Evolutionary conservation across 2,888 invertebrate species (phyloP).

Genomic region (Noctuana brunneofusca): DNA sequence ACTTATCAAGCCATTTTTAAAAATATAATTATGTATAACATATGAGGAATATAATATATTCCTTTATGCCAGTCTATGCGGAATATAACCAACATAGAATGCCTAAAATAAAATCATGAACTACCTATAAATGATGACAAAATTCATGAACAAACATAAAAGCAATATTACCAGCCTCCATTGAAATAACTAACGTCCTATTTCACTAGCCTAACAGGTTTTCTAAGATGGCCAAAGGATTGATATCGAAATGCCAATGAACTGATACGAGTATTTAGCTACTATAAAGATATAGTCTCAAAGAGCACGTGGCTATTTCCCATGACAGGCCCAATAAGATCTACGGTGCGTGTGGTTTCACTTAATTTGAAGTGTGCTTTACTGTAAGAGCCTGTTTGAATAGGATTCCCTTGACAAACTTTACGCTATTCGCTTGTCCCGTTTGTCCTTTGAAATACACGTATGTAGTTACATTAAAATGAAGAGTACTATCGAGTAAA

Average conservation of each 20-base stretch:
- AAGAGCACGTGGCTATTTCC: conserved; percentile 41
- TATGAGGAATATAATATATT: too few species aligned
- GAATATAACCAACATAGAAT: too few species aligned
- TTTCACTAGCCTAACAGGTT: background rate
- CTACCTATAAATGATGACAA: too few species aligned
- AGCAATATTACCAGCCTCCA: background rate
- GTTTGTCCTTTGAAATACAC: background rate
- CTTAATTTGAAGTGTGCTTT: conserved; percentile 46
- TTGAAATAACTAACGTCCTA: background rate
- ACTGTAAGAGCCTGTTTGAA: conserved; percentile 54
- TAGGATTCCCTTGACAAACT: conserved; percentile 49
- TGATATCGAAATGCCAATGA: conserved; percentile 6
- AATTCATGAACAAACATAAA: background rate
- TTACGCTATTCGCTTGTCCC: conserved; percentile 33
- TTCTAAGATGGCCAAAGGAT: background rate
- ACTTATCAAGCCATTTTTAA: too few species aligned
- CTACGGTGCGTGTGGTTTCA: conserved; percentile 40
- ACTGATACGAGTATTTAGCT: background rate
- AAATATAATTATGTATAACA: too few species aligned
- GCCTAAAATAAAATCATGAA: too few species aligned
- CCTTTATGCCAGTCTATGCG: too few species aligned
- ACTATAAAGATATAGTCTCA: conserved; percentile 9
- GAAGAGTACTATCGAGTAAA: background rate
- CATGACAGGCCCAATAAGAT: conserved; percentile 42
- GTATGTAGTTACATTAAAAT: background rate